Evolutionary conservation across 2,797 vertebrate species (phyloP), one percentile per base, ranked within the genome.

Genomic region (Echiichthys vipera): DNA sequence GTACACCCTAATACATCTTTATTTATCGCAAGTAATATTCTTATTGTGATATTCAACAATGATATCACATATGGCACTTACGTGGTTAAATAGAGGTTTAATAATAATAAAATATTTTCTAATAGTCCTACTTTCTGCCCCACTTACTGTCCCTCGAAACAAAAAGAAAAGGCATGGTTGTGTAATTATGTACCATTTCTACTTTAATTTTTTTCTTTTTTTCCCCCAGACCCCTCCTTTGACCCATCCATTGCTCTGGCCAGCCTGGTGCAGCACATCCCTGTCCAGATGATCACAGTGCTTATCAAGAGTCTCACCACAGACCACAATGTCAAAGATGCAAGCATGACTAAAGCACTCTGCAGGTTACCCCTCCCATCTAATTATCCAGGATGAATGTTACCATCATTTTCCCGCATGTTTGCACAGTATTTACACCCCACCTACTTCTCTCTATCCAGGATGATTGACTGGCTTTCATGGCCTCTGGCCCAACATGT

Each of bases 401-500:
- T 6, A 11, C 7, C 5, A 2, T 22, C 1, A 25, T 15, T 1
- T 59, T 32, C 4, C 17, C 3, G 12, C 25, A 36, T 46, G 29
- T 24, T 20, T 29, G 2, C 22, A 3, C 13, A 24, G 29, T 29
- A 47, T 50, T 74, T 34, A 29, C 8, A 27, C 25, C 40, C n/a
- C 22, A 32, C n/a, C 7, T 37, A 0, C 11, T 42, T 74, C 14
- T 77, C 36, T 85, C 25, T 61, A 4, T 83, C 25, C 24, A 93
- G 92, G 92, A 99, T 99, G 98, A 99, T 99, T 77, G 98, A 98
- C 89, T 99, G 98, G 98, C 92, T 99, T 1, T 99, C 98, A 30
- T 99, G 98, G 98, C 98, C 98, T 32, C 85, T 99, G 88, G 98
- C 98, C 76, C 96, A 98, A 77, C 96, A 99, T n/a, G 96, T 99